phyloP scores from a whole-genome alignment of 2,888 invertebrate species.

The Calliscelio sp. region DNA sequence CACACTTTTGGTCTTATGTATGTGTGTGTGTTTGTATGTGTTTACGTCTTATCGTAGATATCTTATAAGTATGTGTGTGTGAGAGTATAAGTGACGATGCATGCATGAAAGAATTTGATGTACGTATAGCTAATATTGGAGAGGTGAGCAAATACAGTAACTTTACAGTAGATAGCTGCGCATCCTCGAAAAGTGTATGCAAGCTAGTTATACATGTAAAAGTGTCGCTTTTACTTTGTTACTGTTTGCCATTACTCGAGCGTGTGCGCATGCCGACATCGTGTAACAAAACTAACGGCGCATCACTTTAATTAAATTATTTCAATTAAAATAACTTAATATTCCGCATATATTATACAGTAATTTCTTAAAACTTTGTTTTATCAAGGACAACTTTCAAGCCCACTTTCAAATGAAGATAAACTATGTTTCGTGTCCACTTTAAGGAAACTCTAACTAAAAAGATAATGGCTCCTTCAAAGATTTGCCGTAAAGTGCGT shows the following conservation, averaged over 20 bases:
- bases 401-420: too few relatives aligned
- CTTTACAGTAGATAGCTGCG: conserved; percentile 11
- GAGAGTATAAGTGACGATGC: conserved; percentile 43
- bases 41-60: conserved; percentile 43
- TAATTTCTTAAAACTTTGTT: too few relatives aligned
- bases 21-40: conserved; percentile 3
- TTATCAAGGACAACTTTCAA: too few relatives aligned
- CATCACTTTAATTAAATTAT: conserved; percentile 34
- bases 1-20: conserved; percentile 35
- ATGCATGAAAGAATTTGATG: conserved; percentile 53
- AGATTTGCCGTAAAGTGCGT: too few relatives aligned
- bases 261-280: too few relatives aligned
- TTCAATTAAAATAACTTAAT: conserved; percentile 25
- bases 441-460: too few relatives aligned
- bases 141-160: conserved; percentile 51
- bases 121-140: conserved; percentile 50
- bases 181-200: conserved; percentile 17
- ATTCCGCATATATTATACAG: background rate
- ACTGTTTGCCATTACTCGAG: too few relatives aligned
- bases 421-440: too few relatives aligned
- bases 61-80: conserved; percentile 22
- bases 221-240: conserved; percentile 37
- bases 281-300: conserved; percentile 7
- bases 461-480: too few relatives aligned
- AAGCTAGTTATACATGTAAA: conserved; percentile 42